Evolutionary conservation across 2,888 invertebrate genomes (phyloP).

Genomic region (Heliconius ethilla): DNA sequence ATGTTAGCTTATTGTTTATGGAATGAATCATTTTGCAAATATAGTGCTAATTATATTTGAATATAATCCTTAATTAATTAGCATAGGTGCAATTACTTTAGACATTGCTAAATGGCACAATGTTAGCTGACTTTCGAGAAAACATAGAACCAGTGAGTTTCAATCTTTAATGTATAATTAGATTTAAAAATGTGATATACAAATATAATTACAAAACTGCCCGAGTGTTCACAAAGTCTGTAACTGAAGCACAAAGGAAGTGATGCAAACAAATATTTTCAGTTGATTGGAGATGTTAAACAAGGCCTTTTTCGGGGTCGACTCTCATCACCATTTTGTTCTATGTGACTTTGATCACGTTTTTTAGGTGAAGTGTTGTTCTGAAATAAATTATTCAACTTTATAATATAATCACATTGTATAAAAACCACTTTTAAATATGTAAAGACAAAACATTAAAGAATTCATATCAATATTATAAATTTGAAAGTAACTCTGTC

Average conservation of each 20-base stretch:
- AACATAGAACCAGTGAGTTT: conserved; percentile 56
- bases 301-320: conserved; percentile 84
- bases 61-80: neutral
- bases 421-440: neutral
- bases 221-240: conserved; percentile 65
- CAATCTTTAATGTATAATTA: conserved; percentile 57
- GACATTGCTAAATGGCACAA: conserved; percentile 22
- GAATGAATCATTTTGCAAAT: conserved; percentile 30
- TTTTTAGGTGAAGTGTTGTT: conserved; percentile 83
- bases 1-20: conserved; percentile 23
- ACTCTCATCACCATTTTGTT: conserved; percentile 81
- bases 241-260: conserved; percentile 67
- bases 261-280: conserved; percentile 53
- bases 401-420: conserved; percentile 24
- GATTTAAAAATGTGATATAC: conserved; percentile 59
- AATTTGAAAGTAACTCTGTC: no score
- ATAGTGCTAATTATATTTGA: conserved; percentile 16
- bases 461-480: no score
- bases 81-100: conserved; percentile 3
- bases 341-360: conserved; percentile 79
- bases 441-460: neutral
- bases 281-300: conserved; percentile 72
- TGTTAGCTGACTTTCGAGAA: conserved; percentile 49
- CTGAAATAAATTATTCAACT: conserved; percentile 52
- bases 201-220: conserved; percentile 66